These are phyloP conservation scores for Raja brachyura DNA, from an alignment of 2,113 vertebrate genomes.

Conservation along the genomic window DNA sequence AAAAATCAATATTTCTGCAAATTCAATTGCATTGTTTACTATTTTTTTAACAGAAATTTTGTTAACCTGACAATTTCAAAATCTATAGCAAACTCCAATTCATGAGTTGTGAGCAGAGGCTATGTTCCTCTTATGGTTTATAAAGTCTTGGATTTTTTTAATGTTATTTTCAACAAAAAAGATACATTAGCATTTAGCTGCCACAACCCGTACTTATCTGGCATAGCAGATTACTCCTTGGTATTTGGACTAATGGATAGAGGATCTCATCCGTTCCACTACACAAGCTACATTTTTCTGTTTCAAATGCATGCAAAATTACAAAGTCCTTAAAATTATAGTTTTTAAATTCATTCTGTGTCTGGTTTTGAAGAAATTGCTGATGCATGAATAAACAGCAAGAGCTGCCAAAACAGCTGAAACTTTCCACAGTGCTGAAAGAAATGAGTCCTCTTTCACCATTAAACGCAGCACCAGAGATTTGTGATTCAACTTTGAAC, in stretches of 20 bases:
- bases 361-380: background rate
- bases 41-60: background rate
- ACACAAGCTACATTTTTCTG: background rate
- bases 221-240: background rate
- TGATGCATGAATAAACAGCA: constrained; percentile 3
- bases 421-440: background rate
- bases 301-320: background rate
- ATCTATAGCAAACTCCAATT: background rate
- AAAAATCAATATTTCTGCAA: background rate
- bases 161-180: background rate
- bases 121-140: background rate
- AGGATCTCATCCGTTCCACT: background rate
- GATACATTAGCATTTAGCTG: background rate
- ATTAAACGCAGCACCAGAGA: background rate
- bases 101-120: background rate
- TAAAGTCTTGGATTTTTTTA: background rate
- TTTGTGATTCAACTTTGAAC: background rate
- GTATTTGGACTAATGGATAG: background rate
- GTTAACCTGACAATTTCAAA: background rate
- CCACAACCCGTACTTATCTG: background rate
- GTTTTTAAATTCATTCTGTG: background rate
- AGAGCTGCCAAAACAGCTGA: background rate
- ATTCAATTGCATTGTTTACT: constrained; percentile 12
- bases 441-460: background rate
- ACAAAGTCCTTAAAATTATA: background rate